Percentiles rank a stretch among this genome's conserved stretches.
Conservation (phyloP, 2,888 invertebrate genomes). For the Trachelus iudaicus region DNA sequence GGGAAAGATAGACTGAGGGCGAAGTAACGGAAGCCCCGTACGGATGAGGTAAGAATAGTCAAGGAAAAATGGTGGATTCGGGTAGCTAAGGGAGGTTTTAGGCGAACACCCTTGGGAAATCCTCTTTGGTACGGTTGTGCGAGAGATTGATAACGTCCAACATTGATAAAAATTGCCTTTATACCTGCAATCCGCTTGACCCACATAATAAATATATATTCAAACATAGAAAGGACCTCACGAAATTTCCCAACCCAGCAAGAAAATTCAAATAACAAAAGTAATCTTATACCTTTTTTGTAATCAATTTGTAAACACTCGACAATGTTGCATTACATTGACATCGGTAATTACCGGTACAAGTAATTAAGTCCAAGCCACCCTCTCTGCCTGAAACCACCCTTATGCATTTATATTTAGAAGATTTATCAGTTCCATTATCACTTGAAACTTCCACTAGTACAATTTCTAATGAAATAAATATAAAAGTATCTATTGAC, state of each 20-base stretch:
- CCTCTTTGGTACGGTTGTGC: slow-evolving; percentile 19
- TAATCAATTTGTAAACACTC: not conserved
- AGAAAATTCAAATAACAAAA: not conserved
- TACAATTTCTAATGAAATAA: too few relatives aligned
- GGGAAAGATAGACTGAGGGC: not conserved
- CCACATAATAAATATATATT: not conserved
- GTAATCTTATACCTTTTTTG: not conserved
- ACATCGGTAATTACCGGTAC: too few relatives aligned
- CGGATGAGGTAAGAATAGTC: not conserved
- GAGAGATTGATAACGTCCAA: slow-evolving; percentile 29
- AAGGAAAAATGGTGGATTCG: slow-evolving; percentile 6
- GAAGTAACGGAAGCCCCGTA: not conserved
- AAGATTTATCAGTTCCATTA: too few relatives aligned
- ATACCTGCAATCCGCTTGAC: not conserved
- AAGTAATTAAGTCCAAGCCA: too few relatives aligned
- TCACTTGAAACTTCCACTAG: too few relatives aligned
- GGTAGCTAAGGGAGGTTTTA: slow-evolving; percentile 4
- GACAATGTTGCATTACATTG: not conserved
- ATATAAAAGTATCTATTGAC: too few relatives aligned
- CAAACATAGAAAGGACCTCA: not conserved
- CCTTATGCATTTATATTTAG: too few relatives aligned
- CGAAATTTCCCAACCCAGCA: not conserved
- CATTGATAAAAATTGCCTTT: slow-evolving; percentile 28
- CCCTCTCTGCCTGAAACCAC: too few relatives aligned
- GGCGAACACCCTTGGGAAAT: slow-evolving; percentile 29